Evolutionary conservation across 2,888 invertebrate genomes (phyloP).

Genomic region (Hydrotaea cyrtoneurina): DNA sequence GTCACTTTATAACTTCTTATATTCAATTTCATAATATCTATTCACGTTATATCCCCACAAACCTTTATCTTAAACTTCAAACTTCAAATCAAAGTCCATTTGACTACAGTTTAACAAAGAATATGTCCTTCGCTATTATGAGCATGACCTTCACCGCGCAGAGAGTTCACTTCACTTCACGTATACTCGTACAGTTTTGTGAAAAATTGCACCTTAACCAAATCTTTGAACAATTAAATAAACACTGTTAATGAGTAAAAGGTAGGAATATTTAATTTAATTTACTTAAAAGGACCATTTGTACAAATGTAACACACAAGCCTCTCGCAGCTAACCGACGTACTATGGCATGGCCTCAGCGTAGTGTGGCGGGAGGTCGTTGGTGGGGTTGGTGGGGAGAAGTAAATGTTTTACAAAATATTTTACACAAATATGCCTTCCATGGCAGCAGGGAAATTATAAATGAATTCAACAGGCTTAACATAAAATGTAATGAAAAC

Average conservation of each 20-base stretch:
- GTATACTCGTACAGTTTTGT: background rate
- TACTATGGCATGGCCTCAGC: background rate
- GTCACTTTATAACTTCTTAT: no score
- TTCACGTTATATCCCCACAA: no score
- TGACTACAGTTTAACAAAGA: background rate
- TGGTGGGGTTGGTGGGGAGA: background rate
- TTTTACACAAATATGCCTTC: constrained; percentile 42
- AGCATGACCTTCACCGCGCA: background rate
- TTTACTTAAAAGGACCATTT: constrained; percentile 24
- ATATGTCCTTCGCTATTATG: background rate
- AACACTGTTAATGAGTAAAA: constrained; percentile 35
- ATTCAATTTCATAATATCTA: no score
- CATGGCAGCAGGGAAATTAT: constrained; percentile 40
- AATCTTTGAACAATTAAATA: constrained; percentile 37
- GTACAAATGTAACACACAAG: constrained; percentile 15
- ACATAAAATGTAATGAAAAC: constrained; percentile 39
- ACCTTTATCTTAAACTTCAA: background rate
- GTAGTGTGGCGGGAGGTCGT: background rate
- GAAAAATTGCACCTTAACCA: background rate
- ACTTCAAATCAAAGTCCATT: background rate
- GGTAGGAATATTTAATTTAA: constrained; percentile 34
- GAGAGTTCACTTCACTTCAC: background rate
- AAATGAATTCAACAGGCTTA: constrained; percentile 61
- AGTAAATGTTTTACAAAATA: constrained; percentile 39
- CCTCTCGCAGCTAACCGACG: background rate